A percentile compares a stretch with the other conserved stretches of the same genome.
phyloP scores from a whole-genome alignment of 2,113 vertebrate species.

The Rhineura floridana region DNA sequence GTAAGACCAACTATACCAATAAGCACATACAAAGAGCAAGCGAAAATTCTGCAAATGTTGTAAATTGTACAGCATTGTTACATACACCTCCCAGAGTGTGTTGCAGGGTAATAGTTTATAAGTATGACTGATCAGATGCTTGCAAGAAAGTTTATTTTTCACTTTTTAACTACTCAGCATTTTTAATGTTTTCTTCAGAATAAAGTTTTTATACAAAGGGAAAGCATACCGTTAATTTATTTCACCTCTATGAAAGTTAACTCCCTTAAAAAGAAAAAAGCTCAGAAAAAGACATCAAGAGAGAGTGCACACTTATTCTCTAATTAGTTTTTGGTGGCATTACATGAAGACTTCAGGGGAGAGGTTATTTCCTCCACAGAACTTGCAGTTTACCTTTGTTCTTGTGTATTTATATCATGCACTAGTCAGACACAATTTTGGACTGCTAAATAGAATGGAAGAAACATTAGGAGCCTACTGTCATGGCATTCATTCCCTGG shows the following conservation, averaged over 20 bases:
- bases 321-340: neutral
- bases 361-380: neutral
- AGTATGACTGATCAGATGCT: too few species aligned
- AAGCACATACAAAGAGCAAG: neutral
- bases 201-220: neutral
- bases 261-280: neutral
- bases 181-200: neutral
- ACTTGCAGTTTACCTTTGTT: neutral
- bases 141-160: neutral
- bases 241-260: neutral
- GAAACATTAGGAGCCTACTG: neutral
- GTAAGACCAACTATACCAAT: conserved; percentile 1
- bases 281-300: too few species aligned
- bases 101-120: neutral
- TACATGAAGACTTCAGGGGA: neutral
- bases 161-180: neutral
- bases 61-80: neutral
- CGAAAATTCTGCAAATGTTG: neutral
- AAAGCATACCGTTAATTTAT: neutral
- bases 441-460: neutral
- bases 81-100: neutral
- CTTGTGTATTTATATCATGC: neutral
- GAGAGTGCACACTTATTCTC: neutral
- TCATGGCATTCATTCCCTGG: neutral
- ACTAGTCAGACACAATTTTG: neutral